These are phyloP conservation scores for Cephus sareptanus DNA, from an alignment of 2,888 invertebrate species.

Conservation along the genomic window DNA sequence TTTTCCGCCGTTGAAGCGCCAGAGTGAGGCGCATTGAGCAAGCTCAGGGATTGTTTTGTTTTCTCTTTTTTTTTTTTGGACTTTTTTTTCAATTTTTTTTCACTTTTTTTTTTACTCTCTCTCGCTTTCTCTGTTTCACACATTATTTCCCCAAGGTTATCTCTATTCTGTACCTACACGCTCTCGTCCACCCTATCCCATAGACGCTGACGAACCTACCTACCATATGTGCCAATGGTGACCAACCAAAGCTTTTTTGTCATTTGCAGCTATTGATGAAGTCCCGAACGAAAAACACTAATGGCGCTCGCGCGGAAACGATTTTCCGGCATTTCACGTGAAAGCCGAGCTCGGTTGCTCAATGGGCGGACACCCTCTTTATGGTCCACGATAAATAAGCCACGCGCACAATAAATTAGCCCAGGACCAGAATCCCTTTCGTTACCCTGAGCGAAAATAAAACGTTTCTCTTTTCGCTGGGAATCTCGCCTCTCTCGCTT, in stretches of 20 bases:
- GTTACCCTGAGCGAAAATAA: not conserved
- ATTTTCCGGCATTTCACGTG: slow-evolving; percentile 20
- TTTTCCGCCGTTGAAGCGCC: not conserved
- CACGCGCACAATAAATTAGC: slow-evolving; percentile 44
- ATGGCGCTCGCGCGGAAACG: slow-evolving; percentile 21
- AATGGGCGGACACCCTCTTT: slow-evolving; percentile 25
- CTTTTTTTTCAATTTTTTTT: not conserved
- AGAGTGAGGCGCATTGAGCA: not conserved
- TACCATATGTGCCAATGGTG: not conserved
- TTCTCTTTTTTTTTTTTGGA: not conserved
- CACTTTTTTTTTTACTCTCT: too few relatives aligned
- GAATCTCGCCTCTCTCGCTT: not conserved
- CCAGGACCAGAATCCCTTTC: slow-evolving; percentile 2
- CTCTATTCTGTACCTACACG: not conserved
- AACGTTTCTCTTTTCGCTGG: not conserved
- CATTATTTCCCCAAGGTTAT: not conserved
- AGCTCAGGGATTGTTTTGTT: not conserved
- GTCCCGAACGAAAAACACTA: slow-evolving; percentile 18
- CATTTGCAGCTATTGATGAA: slow-evolving; percentile 23
- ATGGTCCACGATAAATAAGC: slow-evolving; percentile 30
- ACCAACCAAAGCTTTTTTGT: slow-evolving; percentile 16
- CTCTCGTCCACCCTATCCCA: not conserved
- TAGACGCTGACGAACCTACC: not conserved
- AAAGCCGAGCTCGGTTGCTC: slow-evolving; percentile 18
- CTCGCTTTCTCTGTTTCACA: not conserved